Evolutionary conservation across 1,140 invertebrate species (phyloP).

Genomic region (Oedothorax gibbosus): DNA sequence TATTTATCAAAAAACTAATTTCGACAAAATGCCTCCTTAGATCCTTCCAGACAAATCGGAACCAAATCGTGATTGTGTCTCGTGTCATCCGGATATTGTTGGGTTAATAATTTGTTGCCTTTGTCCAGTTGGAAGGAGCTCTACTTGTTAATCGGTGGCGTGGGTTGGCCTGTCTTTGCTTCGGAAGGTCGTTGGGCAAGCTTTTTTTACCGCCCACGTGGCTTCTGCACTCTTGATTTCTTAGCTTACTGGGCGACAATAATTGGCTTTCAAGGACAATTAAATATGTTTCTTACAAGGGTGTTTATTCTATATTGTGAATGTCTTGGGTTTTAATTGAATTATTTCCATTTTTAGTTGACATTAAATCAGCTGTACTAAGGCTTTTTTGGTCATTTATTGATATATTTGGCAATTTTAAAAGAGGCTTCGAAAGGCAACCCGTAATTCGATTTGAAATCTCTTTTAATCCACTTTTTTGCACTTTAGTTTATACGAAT

Average conservation of each 20-base stretch:
- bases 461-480: too few species aligned
- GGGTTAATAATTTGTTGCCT: not conserved
- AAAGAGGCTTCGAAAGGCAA: too few species aligned
- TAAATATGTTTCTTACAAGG: not conserved
- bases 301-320: not conserved
- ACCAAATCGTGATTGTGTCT: not conserved
- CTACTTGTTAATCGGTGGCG: constrained; percentile 37
- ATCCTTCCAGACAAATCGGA: too few species aligned
- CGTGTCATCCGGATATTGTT: not conserved
- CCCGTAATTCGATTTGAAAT: too few species aligned
- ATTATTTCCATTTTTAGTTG: not conserved
- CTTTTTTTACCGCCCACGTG: constrained; percentile 31
- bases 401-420: too few species aligned
- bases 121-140: constrained; percentile 39
- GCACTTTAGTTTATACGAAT: too few species aligned
- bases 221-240: constrained; percentile 27
- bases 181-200: constrained; percentile 39
- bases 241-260: constrained; percentile 11
- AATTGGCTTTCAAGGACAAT: constrained; percentile 19
- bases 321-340: not conserved
- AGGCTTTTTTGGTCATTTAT: too few species aligned
- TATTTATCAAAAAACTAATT: too few species aligned
- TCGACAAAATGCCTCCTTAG: too few species aligned
- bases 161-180: constrained; percentile 38
- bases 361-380: not conserved